Evolutionary conservation across 2,888 invertebrate genomes (phyloP).

Genomic region (Cetonia aurata): DNA sequence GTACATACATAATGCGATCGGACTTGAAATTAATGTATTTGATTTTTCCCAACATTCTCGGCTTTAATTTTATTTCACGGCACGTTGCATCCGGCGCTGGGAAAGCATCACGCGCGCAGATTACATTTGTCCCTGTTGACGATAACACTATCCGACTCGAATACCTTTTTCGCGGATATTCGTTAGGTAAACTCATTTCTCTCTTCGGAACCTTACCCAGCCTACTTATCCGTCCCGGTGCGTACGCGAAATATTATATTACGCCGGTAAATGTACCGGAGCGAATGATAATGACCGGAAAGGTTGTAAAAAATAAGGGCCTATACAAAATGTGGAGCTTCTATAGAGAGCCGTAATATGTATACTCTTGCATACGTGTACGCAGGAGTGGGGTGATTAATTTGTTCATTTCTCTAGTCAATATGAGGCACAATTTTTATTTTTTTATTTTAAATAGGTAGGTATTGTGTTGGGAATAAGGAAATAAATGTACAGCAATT

Average conservation of each 20-base stretch:
- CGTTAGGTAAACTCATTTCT: conserved; percentile 16
- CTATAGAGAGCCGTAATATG: neutral
- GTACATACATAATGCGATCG: conserved; percentile 27
- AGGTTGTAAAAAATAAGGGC: conserved; percentile 6
- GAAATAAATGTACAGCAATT: conserved; percentile 5
- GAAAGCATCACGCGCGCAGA: conserved; percentile 2
- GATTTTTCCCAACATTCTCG: conserved; percentile 25
- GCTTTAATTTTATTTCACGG: conserved; percentile 37
- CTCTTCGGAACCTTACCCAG: neutral
- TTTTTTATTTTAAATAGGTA: neutral
- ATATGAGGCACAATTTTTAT: conserved; percentile 4
- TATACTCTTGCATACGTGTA: neutral
- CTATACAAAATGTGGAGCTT: neutral
- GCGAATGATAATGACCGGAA: conserved; percentile 32
- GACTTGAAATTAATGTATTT: conserved; percentile 40
- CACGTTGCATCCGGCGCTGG: conserved; percentile 9
- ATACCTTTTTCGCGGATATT: conserved; percentile 26
- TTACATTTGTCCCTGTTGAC: conserved; percentile 27
- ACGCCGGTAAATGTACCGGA: conserved; percentile 31
- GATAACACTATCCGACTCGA: conserved; percentile 21
- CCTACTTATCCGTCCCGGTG: conserved; percentile 6
- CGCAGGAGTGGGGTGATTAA: conserved; percentile 1
- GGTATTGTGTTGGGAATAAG: neutral
- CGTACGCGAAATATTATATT: conserved; percentile 26
- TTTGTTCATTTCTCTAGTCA: conserved; percentile 26